Conservation (phyloP, 2,888 invertebrate genomes). For the Brachyopa scutellaris region DNA sequence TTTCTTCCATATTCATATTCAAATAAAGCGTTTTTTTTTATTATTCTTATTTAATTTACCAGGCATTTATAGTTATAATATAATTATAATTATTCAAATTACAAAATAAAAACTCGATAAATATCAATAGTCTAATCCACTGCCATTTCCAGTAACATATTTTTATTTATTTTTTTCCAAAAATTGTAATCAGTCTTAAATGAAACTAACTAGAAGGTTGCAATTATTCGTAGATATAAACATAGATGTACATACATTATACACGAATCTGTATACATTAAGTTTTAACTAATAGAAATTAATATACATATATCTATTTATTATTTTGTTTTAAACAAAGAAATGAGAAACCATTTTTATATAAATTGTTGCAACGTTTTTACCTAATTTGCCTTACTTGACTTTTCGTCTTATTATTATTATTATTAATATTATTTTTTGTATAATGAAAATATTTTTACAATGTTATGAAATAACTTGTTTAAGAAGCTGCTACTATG, state of each 20-base stretch:
- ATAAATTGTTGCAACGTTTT: not conserved
- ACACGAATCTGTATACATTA: not conserved
- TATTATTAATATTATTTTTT: too few species aligned
- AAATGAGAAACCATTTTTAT: not conserved
- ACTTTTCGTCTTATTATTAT: not conserved
- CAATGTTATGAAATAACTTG: not conserved
- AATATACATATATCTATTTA: not conserved
- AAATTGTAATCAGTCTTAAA: not conserved
- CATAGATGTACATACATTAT: slow-evolving; percentile 38
- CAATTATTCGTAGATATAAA: not conserved
- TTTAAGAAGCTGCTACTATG: too few species aligned
- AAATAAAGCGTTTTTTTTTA: too few species aligned
- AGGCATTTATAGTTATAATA: slow-evolving; percentile 9
- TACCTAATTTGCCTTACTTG: not conserved
- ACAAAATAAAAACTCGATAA: slow-evolving; percentile 3
- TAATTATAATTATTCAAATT: not conserved
- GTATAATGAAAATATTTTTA: not conserved
- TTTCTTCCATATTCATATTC: too few species aligned
- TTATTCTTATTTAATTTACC: not conserved
- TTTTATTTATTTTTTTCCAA: not conserved
- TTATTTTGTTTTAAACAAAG: slow-evolving; percentile 15
- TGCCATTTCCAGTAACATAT: slow-evolving; percentile 60
- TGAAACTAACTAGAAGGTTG: slow-evolving; percentile 9
- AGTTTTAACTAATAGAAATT: not conserved
- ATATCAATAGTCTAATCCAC: slow-evolving; percentile 68